Evolutionary conservation across 2,113 vertebrate species (phyloP), one percentile per base, ranked within the genome.

Genomic region (Poecilia latipinna): DNA sequence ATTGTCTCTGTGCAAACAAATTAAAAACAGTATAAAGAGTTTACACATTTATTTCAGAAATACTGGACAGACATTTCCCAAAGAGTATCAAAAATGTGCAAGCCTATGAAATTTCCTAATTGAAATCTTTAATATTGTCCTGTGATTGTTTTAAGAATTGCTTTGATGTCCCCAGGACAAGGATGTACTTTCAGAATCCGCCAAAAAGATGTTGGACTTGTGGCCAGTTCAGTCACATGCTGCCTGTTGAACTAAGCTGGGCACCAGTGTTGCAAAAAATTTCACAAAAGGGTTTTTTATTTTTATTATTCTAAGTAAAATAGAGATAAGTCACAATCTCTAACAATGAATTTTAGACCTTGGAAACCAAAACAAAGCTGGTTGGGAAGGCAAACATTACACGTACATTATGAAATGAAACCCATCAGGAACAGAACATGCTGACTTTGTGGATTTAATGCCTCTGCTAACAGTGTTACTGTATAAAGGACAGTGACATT

Each of bases 261-360:
- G 22, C 19, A 57, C 4, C 19, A 6, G 8, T 32, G 12, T 24
- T 70, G 29, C 22, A 60, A 35, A 4, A 54, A 35, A 37, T 57
- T 11, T 8, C 51, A 35, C 42, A 57, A 69, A 54, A 54, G 17
- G 17, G 15, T 31, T 51, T 33, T 54, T 39, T 10, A 17, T 19
- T 68, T 54, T 24, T 19, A 22, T 54, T 57, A 57, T 57, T 57
- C 51, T 57, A 17, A 57, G 22, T 19, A 57, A 57, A 51, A n/a
- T 3, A 33, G 29, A 57, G 44, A 69, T 69, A 57, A 69, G 68
- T 57, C 68, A 57, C 31, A 33, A 5, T 69, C 48, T 51, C 22
- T 33, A 13, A 48, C 44, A 48, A 15, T 48, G 5, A 48, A 7
- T 48, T 15, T 48, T 8, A 22, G 22, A 57, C 68, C 28, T 15